A percentile compares a stretch with the other conserved stretches of the same genome.
These are phyloP conservation scores for Ctenochaetus hawaiiensis DNA, from an alignment of 2,797 vertebrate species.

Conservation along the genomic window DNA sequence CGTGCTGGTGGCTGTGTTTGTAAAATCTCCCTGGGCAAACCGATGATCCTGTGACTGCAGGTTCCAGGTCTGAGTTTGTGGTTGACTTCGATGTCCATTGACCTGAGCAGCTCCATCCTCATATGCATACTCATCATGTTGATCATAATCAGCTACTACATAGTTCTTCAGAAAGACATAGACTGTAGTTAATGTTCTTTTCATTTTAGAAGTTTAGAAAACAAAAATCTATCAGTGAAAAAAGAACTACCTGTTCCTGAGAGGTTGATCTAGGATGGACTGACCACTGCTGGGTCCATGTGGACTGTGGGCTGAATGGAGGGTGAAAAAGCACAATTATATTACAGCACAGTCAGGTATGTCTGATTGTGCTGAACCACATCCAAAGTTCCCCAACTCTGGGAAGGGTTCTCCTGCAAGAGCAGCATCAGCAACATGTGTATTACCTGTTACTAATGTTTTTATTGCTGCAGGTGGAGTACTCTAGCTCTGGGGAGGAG, in stretches of 20 bases:
- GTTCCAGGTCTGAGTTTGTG: constrained; percentile 83
- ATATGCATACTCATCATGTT: constrained; percentile 78
- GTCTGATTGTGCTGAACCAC: too few relatives aligned
- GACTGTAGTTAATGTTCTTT: neutral
- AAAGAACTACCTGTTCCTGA: constrained; percentile 78
- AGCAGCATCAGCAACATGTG: neutral
- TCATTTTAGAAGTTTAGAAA: neutral
- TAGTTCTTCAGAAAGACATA: constrained; percentile 72
- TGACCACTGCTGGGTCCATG: constrained; percentile 86
- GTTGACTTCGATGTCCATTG: constrained; percentile 73
- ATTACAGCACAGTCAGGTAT: neutral
- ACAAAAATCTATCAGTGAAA: constrained; percentile 9
- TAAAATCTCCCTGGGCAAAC: constrained; percentile 77
- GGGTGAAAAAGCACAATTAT: constrained; percentile 6
- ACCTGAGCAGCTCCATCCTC: constrained; percentile 65
- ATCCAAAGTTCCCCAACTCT: too few relatives aligned
- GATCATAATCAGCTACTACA: constrained; percentile 73
- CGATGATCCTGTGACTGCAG: constrained; percentile 72
- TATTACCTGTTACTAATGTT: constrained; percentile 86
- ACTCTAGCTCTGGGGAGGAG: constrained; percentile 87
- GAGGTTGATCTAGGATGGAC: constrained; percentile 77
- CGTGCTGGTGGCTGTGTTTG: constrained; percentile 72
- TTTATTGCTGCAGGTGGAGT: constrained; percentile 85
- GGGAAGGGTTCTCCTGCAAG: too few relatives aligned
- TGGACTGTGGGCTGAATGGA: constrained; percentile 77